Evolutionary conservation across 2,888 invertebrate genomes (phyloP), one percentile per base, ranked within the genome.

Genomic region (Erynnis tages): DNA sequence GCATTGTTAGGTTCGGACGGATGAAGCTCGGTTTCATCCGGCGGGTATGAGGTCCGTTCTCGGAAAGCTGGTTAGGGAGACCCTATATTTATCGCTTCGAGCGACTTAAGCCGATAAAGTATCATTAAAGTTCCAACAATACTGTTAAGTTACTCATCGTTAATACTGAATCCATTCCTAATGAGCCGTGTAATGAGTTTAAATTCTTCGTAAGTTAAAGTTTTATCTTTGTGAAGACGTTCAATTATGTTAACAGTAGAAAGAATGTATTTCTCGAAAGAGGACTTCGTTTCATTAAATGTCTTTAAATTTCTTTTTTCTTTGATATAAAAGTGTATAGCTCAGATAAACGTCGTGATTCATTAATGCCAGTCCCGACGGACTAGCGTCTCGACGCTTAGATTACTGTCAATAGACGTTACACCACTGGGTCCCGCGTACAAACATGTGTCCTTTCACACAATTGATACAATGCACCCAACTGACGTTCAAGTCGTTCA

Each of bases 361-460:
- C 25, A 5, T 16, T 40, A 48, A 57, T 58, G 30, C 59, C 57
- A 58, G 55, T 62, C 67, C 63, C 68, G 61, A 70, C 70, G 40
- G 48, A 19, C 41, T 30, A n/a, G 17, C 48, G 55, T 50, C 52
- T 55, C 66, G 60, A 65, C 34, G 72, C 69, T 77, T 72, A 75
- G 73, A 77, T 82, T 79, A 81, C 81, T 80, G 76, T 79, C 79
- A 81, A 81, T 78, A 79, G 25, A 23, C 49, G 25, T 34, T 14
- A 41, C 38, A 17, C 27, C 27, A 17, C 19, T 13, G 47, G 13
- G 35, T 16, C 35, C 10, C 17, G 27, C 19, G 13, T 13, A 17
- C 14, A 10, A 25, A 25, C 49, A 27, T 47, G 29, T 41, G 34
- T 27, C 25, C 27, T 41, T 41, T 34, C 34, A 37, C 1, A 34